phyloP scores from a whole-genome alignment of 2,113 vertebrate species.

The Tragulus kanchil region DNA sequence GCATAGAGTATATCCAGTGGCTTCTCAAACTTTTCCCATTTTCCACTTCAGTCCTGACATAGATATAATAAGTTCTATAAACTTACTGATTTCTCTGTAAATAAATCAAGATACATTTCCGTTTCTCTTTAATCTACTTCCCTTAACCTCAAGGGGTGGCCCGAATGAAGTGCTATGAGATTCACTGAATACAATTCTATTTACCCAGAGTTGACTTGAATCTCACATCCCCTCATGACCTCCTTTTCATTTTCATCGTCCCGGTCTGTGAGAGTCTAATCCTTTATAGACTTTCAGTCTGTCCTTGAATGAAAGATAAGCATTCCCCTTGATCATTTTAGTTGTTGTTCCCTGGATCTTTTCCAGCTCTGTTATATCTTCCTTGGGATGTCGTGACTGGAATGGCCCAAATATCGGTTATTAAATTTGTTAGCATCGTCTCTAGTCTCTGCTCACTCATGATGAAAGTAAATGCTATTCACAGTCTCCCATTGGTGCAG shows the following conservation, averaged over 20 bases:
- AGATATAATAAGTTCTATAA: neutral
- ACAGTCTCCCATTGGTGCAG: conserved; percentile 20
- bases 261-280: conserved; percentile 60
- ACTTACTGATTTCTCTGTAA: conserved; percentile 17
- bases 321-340: conserved; percentile 62
- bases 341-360: conserved; percentile 63
- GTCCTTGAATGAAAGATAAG: conserved; percentile 71
- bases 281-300: conserved; percentile 65
- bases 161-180: conserved; percentile 25
- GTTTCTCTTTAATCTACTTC: conserved; percentile 46
- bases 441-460: conserved; percentile 49
- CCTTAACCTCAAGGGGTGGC: conserved; percentile 22
- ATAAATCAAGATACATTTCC: conserved; percentile 34
- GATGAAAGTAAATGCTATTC: conserved; percentile 65
- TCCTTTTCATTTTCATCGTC: conserved; percentile 67
- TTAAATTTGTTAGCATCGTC: conserved; percentile 67
- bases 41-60: neutral
- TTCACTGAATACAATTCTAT: conserved; percentile 24
- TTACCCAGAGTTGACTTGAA: conserved; percentile 54
- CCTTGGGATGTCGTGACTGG: conserved; percentile 23
- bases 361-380: conserved; percentile 70
- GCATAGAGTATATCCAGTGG: neutral
- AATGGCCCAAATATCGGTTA: conserved; percentile 65
- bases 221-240: neutral
- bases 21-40: conserved; percentile 27